These are phyloP conservation scores for Atractosteus spatula DNA, from an alignment of 2,113 vertebrate species.

Conservation along the genomic window DNA sequence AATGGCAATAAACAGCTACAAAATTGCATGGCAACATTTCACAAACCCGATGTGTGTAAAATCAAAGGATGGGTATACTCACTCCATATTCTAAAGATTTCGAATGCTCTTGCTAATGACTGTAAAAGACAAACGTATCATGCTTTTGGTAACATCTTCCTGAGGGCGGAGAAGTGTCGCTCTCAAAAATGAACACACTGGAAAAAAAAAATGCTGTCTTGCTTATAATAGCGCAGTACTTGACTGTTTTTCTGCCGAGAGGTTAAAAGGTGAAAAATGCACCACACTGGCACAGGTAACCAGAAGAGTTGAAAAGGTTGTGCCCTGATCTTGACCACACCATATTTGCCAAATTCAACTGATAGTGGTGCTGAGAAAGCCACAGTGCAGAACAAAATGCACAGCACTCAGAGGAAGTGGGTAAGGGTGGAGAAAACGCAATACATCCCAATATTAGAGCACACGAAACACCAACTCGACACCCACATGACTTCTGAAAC, in stretches of 20 bases:
- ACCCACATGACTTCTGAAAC: slow-evolving; percentile 68
- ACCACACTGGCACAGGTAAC: slow-evolving; percentile 42
- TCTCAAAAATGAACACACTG: too few relatives aligned
- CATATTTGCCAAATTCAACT: slow-evolving; percentile 43
- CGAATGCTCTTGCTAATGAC: too few relatives aligned
- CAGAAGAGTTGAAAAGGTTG: slow-evolving; percentile 55
- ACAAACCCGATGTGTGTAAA: too few relatives aligned
- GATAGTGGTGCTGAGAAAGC: slow-evolving; percentile 44
- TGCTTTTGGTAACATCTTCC: too few relatives aligned
- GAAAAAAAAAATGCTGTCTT: too few relatives aligned
- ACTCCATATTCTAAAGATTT: too few relatives aligned
- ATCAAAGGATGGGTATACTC: too few relatives aligned
- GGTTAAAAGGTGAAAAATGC: slow-evolving; percentile 50
- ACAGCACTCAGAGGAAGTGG: slow-evolving; percentile 74
- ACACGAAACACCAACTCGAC: slow-evolving; percentile 70
- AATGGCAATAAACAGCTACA: too few relatives aligned
- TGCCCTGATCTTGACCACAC: slow-evolving; percentile 48
- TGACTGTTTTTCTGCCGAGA: background rate
- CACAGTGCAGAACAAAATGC: slow-evolving; percentile 47
- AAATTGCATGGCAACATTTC: too few relatives aligned
- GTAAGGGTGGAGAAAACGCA: slow-evolving; percentile 74
- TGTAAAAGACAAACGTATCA: too few relatives aligned
- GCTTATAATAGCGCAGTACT: too few relatives aligned
- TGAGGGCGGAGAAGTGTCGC: too few relatives aligned
- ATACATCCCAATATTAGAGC: slow-evolving; percentile 65